These are phyloP conservation scores for Thamnophis sirtalis DNA, from an alignment of 2,113 vertebrate genomes.

Conservation along the genomic window DNA sequence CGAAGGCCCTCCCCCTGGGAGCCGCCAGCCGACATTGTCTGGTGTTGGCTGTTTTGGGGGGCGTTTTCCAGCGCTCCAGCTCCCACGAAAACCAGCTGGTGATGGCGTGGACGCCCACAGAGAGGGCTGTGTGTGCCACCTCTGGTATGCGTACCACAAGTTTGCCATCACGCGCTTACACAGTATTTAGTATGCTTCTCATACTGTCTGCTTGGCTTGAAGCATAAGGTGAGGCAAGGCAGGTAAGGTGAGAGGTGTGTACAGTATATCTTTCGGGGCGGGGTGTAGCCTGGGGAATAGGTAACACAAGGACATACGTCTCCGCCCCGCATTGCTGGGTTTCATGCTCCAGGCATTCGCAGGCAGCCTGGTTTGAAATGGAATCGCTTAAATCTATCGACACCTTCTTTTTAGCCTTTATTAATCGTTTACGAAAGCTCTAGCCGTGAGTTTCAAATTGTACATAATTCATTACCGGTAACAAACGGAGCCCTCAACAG, in stretches of 20 bases:
- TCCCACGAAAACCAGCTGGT: no score
- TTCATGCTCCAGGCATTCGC: background rate
- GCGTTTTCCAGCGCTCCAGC: no score
- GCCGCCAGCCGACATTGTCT: no score
- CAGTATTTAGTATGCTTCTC: background rate
- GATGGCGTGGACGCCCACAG: no score
- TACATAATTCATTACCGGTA: background rate
- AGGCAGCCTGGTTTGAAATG: background rate
- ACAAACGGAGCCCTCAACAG: fast-evolving
- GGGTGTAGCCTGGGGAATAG: background rate
- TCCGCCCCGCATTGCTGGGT: background rate
- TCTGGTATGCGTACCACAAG: no score
- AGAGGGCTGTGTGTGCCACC: no score
- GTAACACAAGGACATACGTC: background rate
- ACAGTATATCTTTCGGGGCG: background rate
- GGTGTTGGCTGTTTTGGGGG: no score
- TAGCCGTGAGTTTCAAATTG: background rate
- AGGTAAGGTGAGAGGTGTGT: background rate
- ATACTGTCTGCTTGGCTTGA: background rate
- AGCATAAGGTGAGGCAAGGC: background rate
- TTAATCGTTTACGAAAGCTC: background rate
- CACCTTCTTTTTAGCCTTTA: background rate
- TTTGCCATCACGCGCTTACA: background rate
- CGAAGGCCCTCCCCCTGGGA: no score
- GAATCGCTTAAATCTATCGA: background rate